Base-by-base conservation (phyloP, 2,113 vertebrate species). In the Rostratula benghalensis region DNA sequence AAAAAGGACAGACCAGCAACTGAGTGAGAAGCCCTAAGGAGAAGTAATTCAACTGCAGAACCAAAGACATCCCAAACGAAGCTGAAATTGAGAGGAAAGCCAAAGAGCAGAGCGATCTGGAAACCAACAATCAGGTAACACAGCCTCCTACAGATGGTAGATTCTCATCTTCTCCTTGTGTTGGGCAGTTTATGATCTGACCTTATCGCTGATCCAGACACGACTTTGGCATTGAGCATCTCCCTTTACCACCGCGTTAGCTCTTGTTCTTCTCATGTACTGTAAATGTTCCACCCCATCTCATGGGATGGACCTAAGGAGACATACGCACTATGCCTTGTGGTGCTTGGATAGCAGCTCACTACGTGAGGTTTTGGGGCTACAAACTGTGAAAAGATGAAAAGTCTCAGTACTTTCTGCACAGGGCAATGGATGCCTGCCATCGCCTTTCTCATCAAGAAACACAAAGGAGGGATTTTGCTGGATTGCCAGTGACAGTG, bases 251-350 rank as follows among this genome's bases (percentile, higher is more conserved):
- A 17, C 41, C 76, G 35, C 69, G 33, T 68, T 56, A 75, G 12
- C 18, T 13, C 20, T 39, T 53, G 13, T 19, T 30, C 33, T 69
- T 87, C 61, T 92, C 63, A 43, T 7, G 8, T 54, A 27, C 3
- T 6, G 21, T 37, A 39, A 73, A 46, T 4, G 1, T 35, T 54
- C 16, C 69, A 28, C n/a, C 39, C 39, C 39, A 39, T 75, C 35
- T 41, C 1, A 1, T 35, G 64, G 61, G 18, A n/a, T 23, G 57
- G 51, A 14, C 71, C 9, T 46, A 27, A 60, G 50, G 50, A 46
- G 45, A n/a, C 9, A 14, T 24, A 24, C 0, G 1, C 1, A 4
- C 21, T 25, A 27, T 50, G 67, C 27, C 23, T 69, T 20, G 6
- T n/a, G 27, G 19, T 31, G 31, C 23, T 28, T 74, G 74, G 35